Conservation (phyloP, 2,888 invertebrate species). For the Vannuccia rotundouncinata region DNA sequence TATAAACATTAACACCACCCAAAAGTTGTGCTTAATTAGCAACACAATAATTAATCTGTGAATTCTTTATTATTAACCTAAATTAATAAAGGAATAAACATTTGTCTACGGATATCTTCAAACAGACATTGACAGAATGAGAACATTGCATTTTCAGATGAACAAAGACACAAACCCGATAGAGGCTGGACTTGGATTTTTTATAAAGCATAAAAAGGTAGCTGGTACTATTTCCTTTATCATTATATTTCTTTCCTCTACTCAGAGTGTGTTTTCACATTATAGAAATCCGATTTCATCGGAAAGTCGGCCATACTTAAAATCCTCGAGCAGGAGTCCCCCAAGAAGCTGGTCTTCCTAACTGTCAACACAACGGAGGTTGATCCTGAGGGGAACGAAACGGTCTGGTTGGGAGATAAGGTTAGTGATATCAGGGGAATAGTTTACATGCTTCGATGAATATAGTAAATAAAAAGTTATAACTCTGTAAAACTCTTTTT, state of each 20-base stretch:
- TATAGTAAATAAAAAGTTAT: too few relatives aligned
- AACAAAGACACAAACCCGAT: conserved; percentile 57
- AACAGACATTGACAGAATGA: too few relatives aligned
- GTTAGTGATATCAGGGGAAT: conserved; percentile 43
- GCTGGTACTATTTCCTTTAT: not conserved
- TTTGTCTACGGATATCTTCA: too few relatives aligned
- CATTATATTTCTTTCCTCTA: not conserved
- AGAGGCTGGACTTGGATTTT: conserved; percentile 56
- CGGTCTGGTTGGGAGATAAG: conserved; percentile 47
- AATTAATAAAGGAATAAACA: too few relatives aligned
- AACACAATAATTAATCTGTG: too few relatives aligned
- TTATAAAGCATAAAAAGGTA: conserved; percentile 53
- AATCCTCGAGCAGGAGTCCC: conserved; percentile 43
- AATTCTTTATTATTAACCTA: too few relatives aligned
- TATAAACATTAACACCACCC: too few relatives aligned
- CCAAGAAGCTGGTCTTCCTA: conserved; percentile 43
- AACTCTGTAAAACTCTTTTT: not conserved
- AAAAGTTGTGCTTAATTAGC: too few relatives aligned
- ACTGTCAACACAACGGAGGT: conserved; percentile 46
- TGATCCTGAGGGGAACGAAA: conserved; percentile 52
- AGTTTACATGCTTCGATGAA: not conserved
- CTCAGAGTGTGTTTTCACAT: not conserved
- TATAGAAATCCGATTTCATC: conserved; percentile 46
- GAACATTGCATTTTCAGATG: conserved; percentile 51
- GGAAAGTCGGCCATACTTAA: conserved; percentile 46